phyloP scores from a whole-genome alignment of 2,797 vertebrate genomes.

The Chrosomus eos region DNA sequence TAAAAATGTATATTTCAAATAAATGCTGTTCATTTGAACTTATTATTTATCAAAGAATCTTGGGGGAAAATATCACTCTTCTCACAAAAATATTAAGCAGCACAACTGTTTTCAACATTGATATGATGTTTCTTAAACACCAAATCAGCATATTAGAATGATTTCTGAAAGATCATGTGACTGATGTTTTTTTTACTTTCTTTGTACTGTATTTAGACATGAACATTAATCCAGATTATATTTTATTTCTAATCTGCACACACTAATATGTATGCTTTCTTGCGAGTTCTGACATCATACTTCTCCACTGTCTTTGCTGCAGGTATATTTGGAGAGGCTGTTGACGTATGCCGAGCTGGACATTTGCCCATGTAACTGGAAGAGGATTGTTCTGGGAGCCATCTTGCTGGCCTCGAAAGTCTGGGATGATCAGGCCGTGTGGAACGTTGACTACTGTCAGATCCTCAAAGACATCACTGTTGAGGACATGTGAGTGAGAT shows the following conservation, averaged over 20 bases:
- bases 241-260: not conserved
- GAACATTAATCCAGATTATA: not conserved
- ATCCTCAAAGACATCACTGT: constrained; percentile 99
- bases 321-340: constrained; percentile 98
- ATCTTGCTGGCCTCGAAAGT: constrained; percentile 98
- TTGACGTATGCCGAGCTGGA: constrained; percentile 97
- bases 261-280: not conserved
- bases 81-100: not conserved
- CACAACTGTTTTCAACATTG: not conserved
- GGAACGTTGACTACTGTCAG: constrained; percentile 99
- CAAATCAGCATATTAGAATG: not conserved
- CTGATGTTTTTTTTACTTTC: not conserved
- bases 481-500: constrained; percentile 94
- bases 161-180: not conserved
- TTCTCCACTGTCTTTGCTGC: not conserved
- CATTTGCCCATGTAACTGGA: constrained; percentile 97
- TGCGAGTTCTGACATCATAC: not conserved
- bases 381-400: constrained; percentile 94
- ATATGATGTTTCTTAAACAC: not conserved
- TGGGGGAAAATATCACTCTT: not conserved
- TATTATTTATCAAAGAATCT: not conserved
- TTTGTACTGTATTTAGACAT: not conserved
- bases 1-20: not conserved
- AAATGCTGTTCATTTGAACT: not conserved
- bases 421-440: constrained; percentile 99